Evolutionary conservation across 2,888 invertebrate genomes (phyloP).

Genomic region (Falcaria lacertinaria): DNA sequence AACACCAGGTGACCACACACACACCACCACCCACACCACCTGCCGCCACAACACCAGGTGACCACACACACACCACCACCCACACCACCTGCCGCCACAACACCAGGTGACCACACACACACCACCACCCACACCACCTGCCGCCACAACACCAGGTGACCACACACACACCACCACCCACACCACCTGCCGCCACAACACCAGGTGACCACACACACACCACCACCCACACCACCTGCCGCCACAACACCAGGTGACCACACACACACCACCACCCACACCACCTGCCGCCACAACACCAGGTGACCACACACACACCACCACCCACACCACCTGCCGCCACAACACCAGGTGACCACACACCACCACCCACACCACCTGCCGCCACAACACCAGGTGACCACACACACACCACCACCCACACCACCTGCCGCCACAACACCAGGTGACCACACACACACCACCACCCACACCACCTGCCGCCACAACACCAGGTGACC

Average conservation of each 20-base stretch:
- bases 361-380: conserved; percentile 25
- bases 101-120: conserved; percentile 4
- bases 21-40: too few species aligned
- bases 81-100: conserved; percentile 6
- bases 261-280: too few species aligned
- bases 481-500: too few species aligned
- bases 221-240: too few species aligned
- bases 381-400: conserved; percentile 4
- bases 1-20: too few species aligned
- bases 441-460: conserved; percentile 35
- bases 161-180: not conserved
- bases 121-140: conserved; percentile 26
- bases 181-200: too few species aligned
- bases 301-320: conserved; percentile 28
- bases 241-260: too few species aligned
- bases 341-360: conserved; percentile 4
- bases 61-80: conserved; percentile 25
- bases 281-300: too few species aligned
- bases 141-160: conserved; percentile 2
- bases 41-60: too few species aligned
- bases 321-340: conserved; percentile 6
- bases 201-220: too few species aligned
- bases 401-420: not conserved
- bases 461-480: not conserved
- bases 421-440: too few species aligned